These are phyloP conservation scores for Smutsia temminckii DNA, from an alignment of 2,797 vertebrate genomes.

Conservation along the genomic window DNA sequence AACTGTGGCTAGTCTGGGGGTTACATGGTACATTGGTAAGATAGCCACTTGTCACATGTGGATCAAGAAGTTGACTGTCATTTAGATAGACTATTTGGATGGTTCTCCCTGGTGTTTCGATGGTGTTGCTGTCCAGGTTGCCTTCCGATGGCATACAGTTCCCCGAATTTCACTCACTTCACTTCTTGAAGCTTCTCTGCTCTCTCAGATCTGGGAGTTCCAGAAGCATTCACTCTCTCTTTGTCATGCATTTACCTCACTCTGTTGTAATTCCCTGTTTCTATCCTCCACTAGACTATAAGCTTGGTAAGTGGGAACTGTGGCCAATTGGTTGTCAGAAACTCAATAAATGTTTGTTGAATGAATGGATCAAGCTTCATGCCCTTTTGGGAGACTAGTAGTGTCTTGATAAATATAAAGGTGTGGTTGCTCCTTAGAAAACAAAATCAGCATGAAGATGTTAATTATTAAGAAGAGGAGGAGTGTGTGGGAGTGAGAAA, in stretches of 20 bases:
- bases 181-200: neutral
- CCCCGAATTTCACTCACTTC: neutral
- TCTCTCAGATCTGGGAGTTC: neutral
- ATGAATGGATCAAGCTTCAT: neutral
- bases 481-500: neutral
- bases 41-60: neutral
- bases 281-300: neutral
- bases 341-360: neutral
- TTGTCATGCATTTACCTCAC: neutral
- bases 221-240: neutral
- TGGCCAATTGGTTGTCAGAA: neutral
- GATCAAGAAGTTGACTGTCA: neutral
- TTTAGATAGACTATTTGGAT: fast-evolving
- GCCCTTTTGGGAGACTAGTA: neutral
- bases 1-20: neutral
- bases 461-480: neutral
- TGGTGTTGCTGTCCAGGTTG: neutral
- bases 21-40: neutral
- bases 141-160: neutral
- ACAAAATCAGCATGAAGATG: neutral
- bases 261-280: neutral
- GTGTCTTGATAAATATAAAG: slow-evolving; percentile 13
- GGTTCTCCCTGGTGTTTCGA: neutral
- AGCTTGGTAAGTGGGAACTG: neutral
- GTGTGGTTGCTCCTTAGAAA: neutral